phyloP scores from a whole-genome alignment of 2,113 vertebrate genomes.

The Nanorana parkeri region DNA sequence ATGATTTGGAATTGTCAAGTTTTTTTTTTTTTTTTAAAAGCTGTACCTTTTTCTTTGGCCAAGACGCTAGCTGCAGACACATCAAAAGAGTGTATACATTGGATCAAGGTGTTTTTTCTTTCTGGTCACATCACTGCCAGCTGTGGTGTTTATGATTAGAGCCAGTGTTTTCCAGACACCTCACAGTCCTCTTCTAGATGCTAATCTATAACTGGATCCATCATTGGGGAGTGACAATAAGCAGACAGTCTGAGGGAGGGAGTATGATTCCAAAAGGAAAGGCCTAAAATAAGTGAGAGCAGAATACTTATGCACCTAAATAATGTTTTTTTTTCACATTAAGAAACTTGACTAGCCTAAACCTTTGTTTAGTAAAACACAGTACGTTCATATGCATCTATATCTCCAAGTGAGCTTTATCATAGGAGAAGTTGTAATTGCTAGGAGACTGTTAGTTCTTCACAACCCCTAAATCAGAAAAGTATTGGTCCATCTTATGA shows the following conservation, averaged over 20 bases:
- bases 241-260: constrained; percentile 78
- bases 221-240: constrained; percentile 83
- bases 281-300: constrained; percentile 2
- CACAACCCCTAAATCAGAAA: too few species aligned
- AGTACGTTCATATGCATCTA: neutral
- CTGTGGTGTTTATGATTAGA: constrained; percentile 84
- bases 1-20: constrained; percentile 95
- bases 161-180: constrained; percentile 81
- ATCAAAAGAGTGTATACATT: constrained; percentile 93
- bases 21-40: constrained; percentile 55
- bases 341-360: neutral
- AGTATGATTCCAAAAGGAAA: constrained; percentile 63
- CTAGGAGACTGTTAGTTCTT: too few species aligned
- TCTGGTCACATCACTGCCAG: constrained; percentile 79
- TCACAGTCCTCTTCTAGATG: constrained; percentile 78
- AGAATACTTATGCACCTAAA: constrained; percentile 6
- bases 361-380: neutral
- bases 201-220: constrained; percentile 84
- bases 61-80: constrained; percentile 88
- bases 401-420: too few species aligned
- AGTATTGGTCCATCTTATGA: too few species aligned
- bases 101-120: constrained; percentile 94
- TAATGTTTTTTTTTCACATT: neutral
- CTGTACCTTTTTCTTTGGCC: constrained; percentile 87
- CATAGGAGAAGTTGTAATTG: too few species aligned